phyloP scores from a whole-genome alignment of 1,140 invertebrate species.

The Globodera ellingtonae region DNA sequence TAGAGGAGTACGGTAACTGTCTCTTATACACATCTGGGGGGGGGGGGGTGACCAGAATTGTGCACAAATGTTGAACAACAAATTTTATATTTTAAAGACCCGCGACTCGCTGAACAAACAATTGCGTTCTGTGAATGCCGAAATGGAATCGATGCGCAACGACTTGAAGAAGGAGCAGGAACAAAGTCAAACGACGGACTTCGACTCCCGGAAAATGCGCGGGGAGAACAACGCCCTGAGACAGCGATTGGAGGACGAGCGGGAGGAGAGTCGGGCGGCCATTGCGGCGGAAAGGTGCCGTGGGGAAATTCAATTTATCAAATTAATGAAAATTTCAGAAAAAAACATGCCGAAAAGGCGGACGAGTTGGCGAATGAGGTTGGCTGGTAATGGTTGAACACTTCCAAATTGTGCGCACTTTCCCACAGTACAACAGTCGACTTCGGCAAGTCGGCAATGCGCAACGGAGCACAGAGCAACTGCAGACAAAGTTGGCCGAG shows the following conservation, averaged over 20 bases:
- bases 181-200: constrained; percentile 25
- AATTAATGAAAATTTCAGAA: constrained; percentile 40
- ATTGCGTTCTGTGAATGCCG: constrained; percentile 22
- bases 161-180: constrained; percentile 32
- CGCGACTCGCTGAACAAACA: constrained; percentile 40
- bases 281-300: constrained; percentile 33
- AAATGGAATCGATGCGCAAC: constrained; percentile 37
- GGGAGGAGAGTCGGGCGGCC: constrained; percentile 37
- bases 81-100: constrained; percentile 36
- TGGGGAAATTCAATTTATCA: not conserved
- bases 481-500: constrained; percentile 36
- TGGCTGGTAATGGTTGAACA: not conserved
- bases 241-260: constrained; percentile 41
- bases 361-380: constrained; percentile 37
- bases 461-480: constrained; percentile 35
- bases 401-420: not conserved
- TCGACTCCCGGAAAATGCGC: constrained; percentile 32
- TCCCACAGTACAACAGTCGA: constrained; percentile 9
- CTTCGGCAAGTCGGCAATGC: constrained; percentile 31
- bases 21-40: no score
- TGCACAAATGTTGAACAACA: not conserved
- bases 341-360: constrained; percentile 45
- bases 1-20: not conserved
- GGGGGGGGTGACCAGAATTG: not conserved
- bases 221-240: constrained; percentile 38